Evolutionary conservation across 2,888 invertebrate genomes (phyloP).

Genomic region (Agonopterix alstromeriana): DNA sequence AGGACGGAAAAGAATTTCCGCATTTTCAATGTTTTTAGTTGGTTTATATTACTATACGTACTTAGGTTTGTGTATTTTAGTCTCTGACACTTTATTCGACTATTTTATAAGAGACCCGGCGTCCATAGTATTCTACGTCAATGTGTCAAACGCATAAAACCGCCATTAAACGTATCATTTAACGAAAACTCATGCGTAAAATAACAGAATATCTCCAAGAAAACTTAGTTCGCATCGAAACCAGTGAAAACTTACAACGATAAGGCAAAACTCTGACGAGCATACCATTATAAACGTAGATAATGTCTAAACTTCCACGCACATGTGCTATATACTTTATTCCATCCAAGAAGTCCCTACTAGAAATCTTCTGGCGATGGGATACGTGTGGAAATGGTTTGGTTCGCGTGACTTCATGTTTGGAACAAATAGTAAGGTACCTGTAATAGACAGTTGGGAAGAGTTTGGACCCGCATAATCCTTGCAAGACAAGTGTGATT

Average conservation of each 20-base stretch:
- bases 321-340: slow-evolving; percentile 8
- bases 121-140: too few relatives aligned
- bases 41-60: too few relatives aligned
- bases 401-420: too few relatives aligned
- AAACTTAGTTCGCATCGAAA: background rate
- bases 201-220: background rate
- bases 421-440: background rate
- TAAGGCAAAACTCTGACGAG: slow-evolving; percentile 10
- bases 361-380: too few relatives aligned
- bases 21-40: too few relatives aligned
- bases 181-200: background rate
- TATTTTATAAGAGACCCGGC: too few relatives aligned
- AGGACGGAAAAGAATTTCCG: too few relatives aligned
- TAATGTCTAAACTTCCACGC: slow-evolving; percentile 13
- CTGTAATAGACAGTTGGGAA: slow-evolving; percentile 2
- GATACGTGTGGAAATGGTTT: too few relatives aligned
- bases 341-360: too few relatives aligned
- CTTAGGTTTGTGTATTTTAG: too few relatives aligned
- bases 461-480: slow-evolving; percentile 9
- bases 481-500: background rate
- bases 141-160: too few relatives aligned
- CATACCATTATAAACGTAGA: slow-evolving; percentile 10
- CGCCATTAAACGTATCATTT: background rate
- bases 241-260: slow-evolving; percentile 7
- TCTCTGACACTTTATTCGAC: too few relatives aligned